Base-by-base conservation (phyloP, 92 coral and sea anemone species). In the Epizoanthus rinbou region DNA sequence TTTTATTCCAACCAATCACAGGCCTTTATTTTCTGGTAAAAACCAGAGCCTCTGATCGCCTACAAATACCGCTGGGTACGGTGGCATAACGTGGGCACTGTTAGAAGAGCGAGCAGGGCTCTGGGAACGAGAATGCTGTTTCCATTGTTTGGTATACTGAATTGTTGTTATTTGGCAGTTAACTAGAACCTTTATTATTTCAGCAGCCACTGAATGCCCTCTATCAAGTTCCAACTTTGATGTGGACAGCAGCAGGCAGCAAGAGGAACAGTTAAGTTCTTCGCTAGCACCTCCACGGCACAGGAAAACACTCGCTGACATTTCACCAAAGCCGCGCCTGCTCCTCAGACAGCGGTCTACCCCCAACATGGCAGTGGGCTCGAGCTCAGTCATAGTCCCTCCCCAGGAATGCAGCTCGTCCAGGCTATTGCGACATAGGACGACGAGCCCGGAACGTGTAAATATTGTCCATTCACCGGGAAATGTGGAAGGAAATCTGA, bases 301-400 rank as follows among this genome's bases (percentile, higher is more conserved):
- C 57, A 45, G 14, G 16, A 15, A 45, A 45, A 43, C 58, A 8
- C 37, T 41, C 58, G 33, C 24, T 7, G 76, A 71, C 8, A 21
- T 15, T 41, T 41, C 57, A 3, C 58, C 33, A 15, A 43, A 71
- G 35, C 33, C 76, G 17, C 76, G 76, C 76, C 57, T 71, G 76
- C 76, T 71, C 8, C 57, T 8, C 23, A 41, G 76, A 47, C 76
- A 71, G 35, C 76, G 28, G 18, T 71, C 76, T 23, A 43, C 76
- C 57, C 59, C 76, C 31, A 47, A 71, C 56, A 41, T 19, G 35
- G 15, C 56, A 19, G 58, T 33, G 19, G 9, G 31, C 33, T 71
- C 54, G 22, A 41, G 31, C 33, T 71, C 54, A 18, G 57, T 25
- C 33, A 35, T 71, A 13, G 17, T 71, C 57, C 8, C 76, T 28